Percentiles rank a stretch among this genome's conserved stretches.
Evolutionary conservation across 2,888 invertebrate species (phyloP).

Genomic region (Zygaena filipendulae): DNA sequence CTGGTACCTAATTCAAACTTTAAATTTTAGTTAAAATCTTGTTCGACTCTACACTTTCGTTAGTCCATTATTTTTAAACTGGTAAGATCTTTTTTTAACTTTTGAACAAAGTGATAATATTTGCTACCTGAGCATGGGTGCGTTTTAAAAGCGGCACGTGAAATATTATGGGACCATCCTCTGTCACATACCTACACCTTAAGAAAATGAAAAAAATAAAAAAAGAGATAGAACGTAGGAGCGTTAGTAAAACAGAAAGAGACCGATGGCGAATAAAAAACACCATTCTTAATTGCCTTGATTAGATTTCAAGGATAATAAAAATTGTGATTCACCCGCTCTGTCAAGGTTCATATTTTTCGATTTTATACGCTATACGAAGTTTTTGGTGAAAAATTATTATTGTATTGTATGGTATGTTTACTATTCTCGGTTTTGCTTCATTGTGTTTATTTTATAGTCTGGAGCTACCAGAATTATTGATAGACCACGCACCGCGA

Average conservation of each 20-base stretch:
- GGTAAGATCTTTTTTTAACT: conserved; percentile 33
- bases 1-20: background rate
- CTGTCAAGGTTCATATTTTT: conserved; percentile 58
- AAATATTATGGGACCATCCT: conserved; percentile 59
- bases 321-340: conserved; percentile 57
- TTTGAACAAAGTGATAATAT: conserved; percentile 60
- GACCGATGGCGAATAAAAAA: conserved; percentile 29
- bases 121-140: conserved; percentile 64
- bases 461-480: conserved; percentile 39
- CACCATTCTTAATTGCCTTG: conserved; percentile 60
- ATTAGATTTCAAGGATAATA: conserved; percentile 68
- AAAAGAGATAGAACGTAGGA: conserved; percentile 21
- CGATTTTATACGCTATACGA: conserved; percentile 52
- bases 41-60: conserved; percentile 15
- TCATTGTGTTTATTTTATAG: conserved; percentile 43
- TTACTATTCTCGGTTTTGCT: conserved; percentile 51
- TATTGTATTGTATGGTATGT: conserved; percentile 44
- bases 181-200: conserved; percentile 50
- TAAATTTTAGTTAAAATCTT: background rate
- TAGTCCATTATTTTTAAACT: conserved; percentile 22
- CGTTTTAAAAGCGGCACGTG: conserved; percentile 47
- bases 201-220: conserved; percentile 23
- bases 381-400: conserved; percentile 37
- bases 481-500: conserved; percentile 43
- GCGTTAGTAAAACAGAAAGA: conserved; percentile 19